Evolutionary conservation across 2,113 vertebrate species (phyloP).

Genomic region (Bagarius yarrelli): DNA sequence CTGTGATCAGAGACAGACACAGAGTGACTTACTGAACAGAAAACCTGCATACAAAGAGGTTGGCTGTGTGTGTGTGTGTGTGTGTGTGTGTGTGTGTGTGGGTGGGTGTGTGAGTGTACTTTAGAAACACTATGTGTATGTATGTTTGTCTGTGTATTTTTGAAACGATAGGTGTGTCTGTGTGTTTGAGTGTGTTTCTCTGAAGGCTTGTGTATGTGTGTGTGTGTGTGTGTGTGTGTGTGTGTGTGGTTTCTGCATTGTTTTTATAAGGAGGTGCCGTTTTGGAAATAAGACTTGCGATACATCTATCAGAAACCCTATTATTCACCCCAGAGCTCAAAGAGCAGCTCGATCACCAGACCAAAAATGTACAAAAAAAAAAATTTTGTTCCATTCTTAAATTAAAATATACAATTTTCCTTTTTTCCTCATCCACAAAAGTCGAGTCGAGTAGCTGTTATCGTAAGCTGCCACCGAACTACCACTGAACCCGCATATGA

Average conservation of each 20-base stretch:
- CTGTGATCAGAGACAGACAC: conserved; percentile 44
- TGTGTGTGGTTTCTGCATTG: neutral
- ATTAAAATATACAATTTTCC: too few relatives aligned
- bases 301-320: neutral
- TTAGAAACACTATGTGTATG: neutral
- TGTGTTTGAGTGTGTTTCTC: too few relatives aligned
- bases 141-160: conserved; percentile 1
- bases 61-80: neutral
- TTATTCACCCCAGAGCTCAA: neutral
- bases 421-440: too few relatives aligned
- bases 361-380: too few relatives aligned
- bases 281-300: neutral
- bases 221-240: neutral
- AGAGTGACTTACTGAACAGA: conserved; percentile 14
- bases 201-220: neutral
- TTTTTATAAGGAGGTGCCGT: neutral
- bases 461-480: neutral
- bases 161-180: conserved; percentile 1
- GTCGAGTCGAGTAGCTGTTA: too few relatives aligned
- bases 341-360: neutral
- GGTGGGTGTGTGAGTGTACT: neutral
- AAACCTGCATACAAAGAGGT: neutral
- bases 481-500: neutral
- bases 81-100: conserved; percentile 15
- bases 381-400: too few relatives aligned